phyloP scores from a whole-genome alignment of 2,113 vertebrate species.

The Aptenodytes forsteri region DNA sequence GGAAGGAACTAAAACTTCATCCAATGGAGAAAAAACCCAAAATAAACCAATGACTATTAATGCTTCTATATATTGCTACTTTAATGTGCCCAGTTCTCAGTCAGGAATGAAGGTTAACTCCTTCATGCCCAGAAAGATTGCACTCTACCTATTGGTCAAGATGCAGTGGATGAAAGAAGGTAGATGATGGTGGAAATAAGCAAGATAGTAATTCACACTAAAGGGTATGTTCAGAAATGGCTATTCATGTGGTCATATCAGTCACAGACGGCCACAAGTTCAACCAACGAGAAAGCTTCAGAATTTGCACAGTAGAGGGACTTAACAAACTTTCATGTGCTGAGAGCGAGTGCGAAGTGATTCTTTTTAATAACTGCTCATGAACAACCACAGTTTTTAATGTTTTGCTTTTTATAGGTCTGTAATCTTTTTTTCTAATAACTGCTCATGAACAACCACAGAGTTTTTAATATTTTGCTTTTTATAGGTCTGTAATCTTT shows the following conservation, averaged over 20 bases:
- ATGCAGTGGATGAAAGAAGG: not conserved
- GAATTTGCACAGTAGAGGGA: not conserved
- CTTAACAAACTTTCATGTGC: not conserved
- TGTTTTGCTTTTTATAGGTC: not conserved
- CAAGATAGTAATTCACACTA: not conserved
- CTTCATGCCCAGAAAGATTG: not conserved
- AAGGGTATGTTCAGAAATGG: not conserved
- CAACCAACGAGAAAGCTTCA: not conserved
- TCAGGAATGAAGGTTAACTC: not conserved
- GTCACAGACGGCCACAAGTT: not conserved
- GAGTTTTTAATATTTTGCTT: not conserved
- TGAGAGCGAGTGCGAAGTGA: not conserved
- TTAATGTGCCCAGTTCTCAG: fast-evolving
- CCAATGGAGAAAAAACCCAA: not conserved
- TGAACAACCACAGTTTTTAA: not conserved
- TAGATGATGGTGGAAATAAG: not conserved
- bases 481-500: not conserved
- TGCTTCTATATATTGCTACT: not conserved
- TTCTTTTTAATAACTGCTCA: not conserved
- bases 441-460: not conserved
- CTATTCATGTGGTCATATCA: not conserved
- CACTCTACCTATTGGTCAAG: not conserved
- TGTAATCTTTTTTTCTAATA: not conserved
- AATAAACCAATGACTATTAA: not conserved
- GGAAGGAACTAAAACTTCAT: not conserved